These are phyloP conservation scores for Chrysolina americana DNA, from an alignment of 2,888 invertebrate species.

Conservation along the genomic window DNA sequence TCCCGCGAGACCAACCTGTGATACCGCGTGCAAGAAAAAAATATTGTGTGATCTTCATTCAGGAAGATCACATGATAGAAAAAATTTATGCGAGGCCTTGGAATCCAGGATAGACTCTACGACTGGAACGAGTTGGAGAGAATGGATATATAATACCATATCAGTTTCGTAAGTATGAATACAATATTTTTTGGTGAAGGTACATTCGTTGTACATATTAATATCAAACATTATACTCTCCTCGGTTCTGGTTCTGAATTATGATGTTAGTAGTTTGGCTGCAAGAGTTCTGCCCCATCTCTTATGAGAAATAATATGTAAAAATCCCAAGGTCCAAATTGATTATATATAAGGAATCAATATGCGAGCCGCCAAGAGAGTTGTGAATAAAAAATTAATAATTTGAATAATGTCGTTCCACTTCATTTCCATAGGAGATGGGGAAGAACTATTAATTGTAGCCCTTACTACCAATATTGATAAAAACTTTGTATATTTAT, in stretches of 20 bases:
- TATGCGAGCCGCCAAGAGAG: too few species aligned
- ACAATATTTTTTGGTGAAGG: neutral
- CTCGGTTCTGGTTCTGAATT: neutral
- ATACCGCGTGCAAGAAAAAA: constrained; percentile 88
- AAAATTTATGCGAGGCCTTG: constrained; percentile 85
- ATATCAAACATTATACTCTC: neutral
- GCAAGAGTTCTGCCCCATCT: too few species aligned
- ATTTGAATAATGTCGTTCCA: too few species aligned
- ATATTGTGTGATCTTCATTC: constrained; percentile 89
- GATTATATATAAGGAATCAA: too few species aligned
- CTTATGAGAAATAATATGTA: too few species aligned
- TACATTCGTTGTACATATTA: neutral
- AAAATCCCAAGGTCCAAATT: too few species aligned
- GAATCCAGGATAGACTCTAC: constrained; percentile 88
- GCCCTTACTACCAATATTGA: too few species aligned
- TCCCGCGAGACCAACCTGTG: constrained; percentile 85
- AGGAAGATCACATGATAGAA: constrained; percentile 89
- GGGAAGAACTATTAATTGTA: neutral
- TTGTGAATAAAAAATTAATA: too few species aligned
- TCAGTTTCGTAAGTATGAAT: constrained; percentile 88
- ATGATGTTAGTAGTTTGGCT: neutral
- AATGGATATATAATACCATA: constrained; percentile 90
- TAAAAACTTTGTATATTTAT: constrained; percentile 23
- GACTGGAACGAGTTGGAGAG: constrained; percentile 84
- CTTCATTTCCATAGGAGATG: too few species aligned